These are phyloP conservation scores for Ia io DNA, from an alignment of 2,113 vertebrate species.

Conservation along the genomic window DNA sequence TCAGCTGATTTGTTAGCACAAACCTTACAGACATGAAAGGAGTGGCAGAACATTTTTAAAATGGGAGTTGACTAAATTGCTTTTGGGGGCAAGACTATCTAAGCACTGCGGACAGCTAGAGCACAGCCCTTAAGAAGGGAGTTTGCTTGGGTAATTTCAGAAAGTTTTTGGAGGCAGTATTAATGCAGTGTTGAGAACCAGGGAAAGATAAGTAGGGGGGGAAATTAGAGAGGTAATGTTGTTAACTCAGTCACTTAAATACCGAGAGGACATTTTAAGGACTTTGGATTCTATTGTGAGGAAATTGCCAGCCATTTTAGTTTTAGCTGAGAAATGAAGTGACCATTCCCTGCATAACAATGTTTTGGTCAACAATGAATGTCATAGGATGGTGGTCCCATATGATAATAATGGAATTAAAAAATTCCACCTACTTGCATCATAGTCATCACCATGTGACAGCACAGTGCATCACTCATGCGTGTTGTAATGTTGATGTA, in stretches of 20 bases:
- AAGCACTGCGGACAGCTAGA: not conserved
- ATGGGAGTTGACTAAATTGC: not conserved
- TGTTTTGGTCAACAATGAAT: not conserved
- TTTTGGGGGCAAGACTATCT: not conserved
- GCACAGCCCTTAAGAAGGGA: not conserved
- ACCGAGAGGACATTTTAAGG: not conserved
- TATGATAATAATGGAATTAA: not conserved
- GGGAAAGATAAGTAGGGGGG: not conserved
- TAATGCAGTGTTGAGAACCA: not conserved
- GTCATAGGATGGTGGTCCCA: not conserved
- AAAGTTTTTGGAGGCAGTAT: not conserved
- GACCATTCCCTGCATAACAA: not conserved
- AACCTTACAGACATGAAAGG: too few species aligned
- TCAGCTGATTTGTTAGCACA: too few species aligned
- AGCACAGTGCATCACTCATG: not conserved
- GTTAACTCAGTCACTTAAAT: not conserved
- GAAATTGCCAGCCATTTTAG: not conserved
- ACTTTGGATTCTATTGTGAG: not conserved
- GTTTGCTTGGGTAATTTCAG: not conserved
- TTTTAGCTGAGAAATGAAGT: not conserved
- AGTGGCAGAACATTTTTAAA: too few species aligned
- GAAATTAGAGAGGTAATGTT: not conserved
- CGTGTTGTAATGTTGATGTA: not conserved
- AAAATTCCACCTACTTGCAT: not conserved
- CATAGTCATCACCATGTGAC: not conserved